Percentiles rank a stretch among this genome's conserved stretches.
Conservation (phyloP, 1,140 invertebrate genomes). For the Apolygus lucorum region DNA sequence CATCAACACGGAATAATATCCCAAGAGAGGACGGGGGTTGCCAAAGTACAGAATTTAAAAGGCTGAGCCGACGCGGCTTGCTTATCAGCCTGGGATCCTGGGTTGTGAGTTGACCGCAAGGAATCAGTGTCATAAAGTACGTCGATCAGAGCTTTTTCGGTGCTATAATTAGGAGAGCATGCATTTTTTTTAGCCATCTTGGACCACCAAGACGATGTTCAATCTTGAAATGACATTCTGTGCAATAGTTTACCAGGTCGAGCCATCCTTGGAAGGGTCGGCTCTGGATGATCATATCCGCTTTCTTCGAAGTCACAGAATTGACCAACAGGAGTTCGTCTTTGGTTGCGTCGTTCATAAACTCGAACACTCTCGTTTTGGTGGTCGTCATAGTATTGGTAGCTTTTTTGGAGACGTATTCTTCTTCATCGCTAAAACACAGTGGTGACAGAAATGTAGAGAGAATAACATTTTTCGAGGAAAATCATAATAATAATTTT, state of each 20-base stretch:
- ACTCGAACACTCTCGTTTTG: conserved; percentile 64
- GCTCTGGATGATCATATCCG: conserved; percentile 52
- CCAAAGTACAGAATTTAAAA: too few species aligned
- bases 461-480: background rate
- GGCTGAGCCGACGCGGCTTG: too few species aligned
- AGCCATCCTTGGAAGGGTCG: conserved; percentile 64
- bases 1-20: too few species aligned
- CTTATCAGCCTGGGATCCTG: too few species aligned
- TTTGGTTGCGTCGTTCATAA: conserved; percentile 56
- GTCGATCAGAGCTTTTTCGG: background rate
- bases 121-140: too few species aligned
- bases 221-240: too few species aligned
- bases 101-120: too few species aligned
- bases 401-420: conserved; percentile 52
- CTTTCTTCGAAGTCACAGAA: conserved; percentile 63
- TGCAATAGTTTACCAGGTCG: conserved; percentile 52
- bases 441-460: background rate
- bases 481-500: background rate
- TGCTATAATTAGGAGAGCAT: too few species aligned
- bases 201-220: too few species aligned
- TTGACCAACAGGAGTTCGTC: conserved; percentile 57
- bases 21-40: too few species aligned
- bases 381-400: conserved; percentile 55
- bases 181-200: too few species aligned
- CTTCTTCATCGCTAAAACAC: conserved; percentile 55